Evolutionary conservation across 2,797 vertebrate genomes (phyloP).

Genomic region (Enteromius mattozi): DNA sequence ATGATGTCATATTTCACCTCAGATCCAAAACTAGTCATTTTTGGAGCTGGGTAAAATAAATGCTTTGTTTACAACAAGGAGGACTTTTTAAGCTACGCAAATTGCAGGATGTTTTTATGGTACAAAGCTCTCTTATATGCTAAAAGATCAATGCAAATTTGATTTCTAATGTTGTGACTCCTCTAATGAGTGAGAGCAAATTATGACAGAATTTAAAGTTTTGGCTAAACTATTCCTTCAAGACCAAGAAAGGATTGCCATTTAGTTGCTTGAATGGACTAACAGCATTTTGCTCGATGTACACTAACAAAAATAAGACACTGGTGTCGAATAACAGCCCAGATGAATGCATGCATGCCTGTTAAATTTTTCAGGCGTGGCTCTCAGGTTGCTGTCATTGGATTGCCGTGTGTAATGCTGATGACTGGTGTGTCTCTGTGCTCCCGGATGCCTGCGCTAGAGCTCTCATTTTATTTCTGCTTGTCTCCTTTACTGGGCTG

Average conservation of each 20-base stretch:
- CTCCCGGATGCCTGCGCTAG: constrained; percentile 58
- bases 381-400: constrained; percentile 38
- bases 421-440: constrained; percentile 48
- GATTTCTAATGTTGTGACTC: not conserved
- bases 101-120: not conserved
- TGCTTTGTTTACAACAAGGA: not conserved
- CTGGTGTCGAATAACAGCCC: constrained; percentile 17
- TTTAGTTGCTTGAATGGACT: constrained; percentile 39
- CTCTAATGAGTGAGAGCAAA: not conserved
- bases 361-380: constrained; percentile 27
- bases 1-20: not conserved
- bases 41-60: not conserved
- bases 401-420: constrained; percentile 42
- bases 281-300: constrained; percentile 32
- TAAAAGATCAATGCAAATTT: not conserved
- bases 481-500: constrained; percentile 60
- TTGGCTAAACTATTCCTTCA: not conserved
- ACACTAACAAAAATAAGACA: constrained; percentile 24
- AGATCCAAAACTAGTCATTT: not conserved
- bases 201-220: not conserved
- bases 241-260: not conserved
- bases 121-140: not conserved
- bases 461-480: constrained; percentile 62
- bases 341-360: constrained; percentile 32
- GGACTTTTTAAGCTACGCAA: not conserved